Base-by-base conservation (phyloP, 2,113 vertebrate genomes). In the Eulemur macaco region DNA sequence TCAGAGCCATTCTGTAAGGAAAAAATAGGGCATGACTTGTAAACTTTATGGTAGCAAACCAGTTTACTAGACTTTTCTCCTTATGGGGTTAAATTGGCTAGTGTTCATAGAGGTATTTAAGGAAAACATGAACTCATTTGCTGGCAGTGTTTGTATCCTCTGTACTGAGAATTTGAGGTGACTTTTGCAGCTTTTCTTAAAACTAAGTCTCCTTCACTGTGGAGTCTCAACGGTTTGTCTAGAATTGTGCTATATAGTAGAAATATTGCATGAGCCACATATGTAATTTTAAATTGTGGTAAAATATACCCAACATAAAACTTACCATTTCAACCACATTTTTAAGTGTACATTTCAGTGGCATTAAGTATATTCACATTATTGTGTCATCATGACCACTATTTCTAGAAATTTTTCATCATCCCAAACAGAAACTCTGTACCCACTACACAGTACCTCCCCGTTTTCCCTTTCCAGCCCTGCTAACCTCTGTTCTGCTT, bases 1-100 rank as follows among this genome's bases (percentile, higher is more conserved):
- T 93, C 56, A 86, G 73, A 84, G 87, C 45, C 15, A 42, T 91
- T 94, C 50, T 97, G 52, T 37, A 58, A 58, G 54, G 77, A 86
- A 47, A 66, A 58, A 93, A 73, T 54, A 68, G 63, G 21, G 34
- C 60, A 58, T 50, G 50, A 81, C 17, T 94, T 86, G 60, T 95
- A 82, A 86, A 3, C 20, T 73, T 73, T 63, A 29, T 80, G 34
- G 37, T 69, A 88, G 82, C 50, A 69, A 93, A 60, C 20, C 27
- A 27, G 14, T 69, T 89, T 86, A 37, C 45, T n/a, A 66, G 15
- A 76, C 45, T 58, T 77, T 86, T 95, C 50, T 93, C 31, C 37
- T 71, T 68, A 37, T 89, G 47, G 47, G 60, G 47, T 83, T 97
- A 56, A 82, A 31, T 63, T 77, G 37, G 29, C 12, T 64, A 85